phyloP scores from a whole-genome alignment of 2,888 invertebrate genomes.

The Phaonia tiefii region DNA sequence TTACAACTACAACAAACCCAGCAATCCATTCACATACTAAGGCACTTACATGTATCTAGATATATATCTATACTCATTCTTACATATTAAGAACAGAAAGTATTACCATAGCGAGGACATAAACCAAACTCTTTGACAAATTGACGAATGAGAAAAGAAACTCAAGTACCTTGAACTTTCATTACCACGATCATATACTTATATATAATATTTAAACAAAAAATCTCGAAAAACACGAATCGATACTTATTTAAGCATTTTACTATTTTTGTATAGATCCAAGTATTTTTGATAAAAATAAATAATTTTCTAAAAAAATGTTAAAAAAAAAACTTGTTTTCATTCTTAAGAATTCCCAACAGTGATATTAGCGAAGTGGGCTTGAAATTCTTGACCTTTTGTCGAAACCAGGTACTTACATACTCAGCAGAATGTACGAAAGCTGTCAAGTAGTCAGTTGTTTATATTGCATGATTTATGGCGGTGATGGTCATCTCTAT shows the following conservation, averaged over 20 bases:
- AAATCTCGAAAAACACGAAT: slow-evolving; percentile 30
- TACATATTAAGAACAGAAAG: slow-evolving; percentile 35
- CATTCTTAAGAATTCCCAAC: slow-evolving; percentile 27
- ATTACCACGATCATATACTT: slow-evolving; percentile 28
- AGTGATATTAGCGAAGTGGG: slow-evolving; percentile 35
- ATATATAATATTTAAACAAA: slow-evolving; percentile 26
- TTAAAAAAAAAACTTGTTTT: slow-evolving; percentile 25
- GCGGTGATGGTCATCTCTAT: slow-evolving; percentile 41
- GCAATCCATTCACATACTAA: slow-evolving; percentile 77
- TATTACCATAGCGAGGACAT: slow-evolving; percentile 37
- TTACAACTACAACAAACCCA: slow-evolving; percentile 79
- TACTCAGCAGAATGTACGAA: slow-evolving; percentile 30
- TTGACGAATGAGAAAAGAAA: slow-evolving; percentile 15
- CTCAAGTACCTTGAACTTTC: slow-evolving; percentile 57
- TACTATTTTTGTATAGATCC: slow-evolving; percentile 29
- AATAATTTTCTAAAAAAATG: slow-evolving; percentile 36
- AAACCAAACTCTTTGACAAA: background rate
- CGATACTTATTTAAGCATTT: slow-evolving; percentile 41
- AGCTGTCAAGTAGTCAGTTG: slow-evolving; percentile 2
- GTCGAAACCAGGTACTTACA: slow-evolving; percentile 35
- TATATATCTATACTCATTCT: slow-evolving; percentile 50
- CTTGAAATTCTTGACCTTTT: slow-evolving; percentile 59
- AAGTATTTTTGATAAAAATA: slow-evolving; percentile 50
- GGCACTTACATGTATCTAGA: slow-evolving; percentile 24
- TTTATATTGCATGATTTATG: slow-evolving; percentile 50